These are phyloP conservation scores for Philereme vetulata DNA, from an alignment of 2,888 invertebrate species.

Conservation along the genomic window DNA sequence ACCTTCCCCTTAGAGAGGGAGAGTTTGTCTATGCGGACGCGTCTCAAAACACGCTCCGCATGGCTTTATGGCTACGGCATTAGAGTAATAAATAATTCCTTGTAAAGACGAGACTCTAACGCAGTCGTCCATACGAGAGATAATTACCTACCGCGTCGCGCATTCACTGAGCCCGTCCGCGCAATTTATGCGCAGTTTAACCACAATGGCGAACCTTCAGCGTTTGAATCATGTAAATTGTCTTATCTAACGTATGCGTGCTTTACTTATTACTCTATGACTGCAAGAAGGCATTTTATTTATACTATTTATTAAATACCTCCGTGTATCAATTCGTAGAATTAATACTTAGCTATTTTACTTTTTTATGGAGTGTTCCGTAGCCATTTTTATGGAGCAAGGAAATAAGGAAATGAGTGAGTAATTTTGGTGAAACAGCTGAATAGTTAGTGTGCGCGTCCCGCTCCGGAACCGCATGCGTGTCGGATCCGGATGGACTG, in stretches of 20 bases:
- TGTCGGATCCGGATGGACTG: neutral
- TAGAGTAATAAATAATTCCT: constrained; percentile 30
- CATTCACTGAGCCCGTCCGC: constrained; percentile 22
- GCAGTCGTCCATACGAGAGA: constrained; percentile 26
- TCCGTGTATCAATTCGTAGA: neutral
- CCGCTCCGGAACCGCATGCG: neutral
- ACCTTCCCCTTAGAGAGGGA: constrained; percentile 11
- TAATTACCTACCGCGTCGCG: constrained; percentile 26
- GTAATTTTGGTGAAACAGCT: constrained; percentile 22
- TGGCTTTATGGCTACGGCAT: constrained; percentile 24
- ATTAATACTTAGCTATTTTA: constrained; percentile 9
- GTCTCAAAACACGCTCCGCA: constrained; percentile 18
- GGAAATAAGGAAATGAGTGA: constrained; percentile 20
- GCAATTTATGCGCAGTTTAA: constrained; percentile 19
- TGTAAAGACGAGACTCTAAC: constrained; percentile 24
- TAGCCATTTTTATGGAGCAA: constrained; percentile 17
- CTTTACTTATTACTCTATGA: constrained; percentile 23
- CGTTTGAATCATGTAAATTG: constrained; percentile 15
- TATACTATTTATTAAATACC: neutral
- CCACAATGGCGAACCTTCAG: constrained; percentile 5
- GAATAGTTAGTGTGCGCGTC: constrained; percentile 4
- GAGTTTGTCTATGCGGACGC: constrained; percentile 18
- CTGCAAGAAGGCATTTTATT: constrained; percentile 2
- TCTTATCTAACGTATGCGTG: constrained; percentile 12
- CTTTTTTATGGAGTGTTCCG: constrained; percentile 10